These are phyloP conservation scores for Dendrolimus houi DNA, from an alignment of 2,888 invertebrate species.

Conservation along the genomic window DNA sequence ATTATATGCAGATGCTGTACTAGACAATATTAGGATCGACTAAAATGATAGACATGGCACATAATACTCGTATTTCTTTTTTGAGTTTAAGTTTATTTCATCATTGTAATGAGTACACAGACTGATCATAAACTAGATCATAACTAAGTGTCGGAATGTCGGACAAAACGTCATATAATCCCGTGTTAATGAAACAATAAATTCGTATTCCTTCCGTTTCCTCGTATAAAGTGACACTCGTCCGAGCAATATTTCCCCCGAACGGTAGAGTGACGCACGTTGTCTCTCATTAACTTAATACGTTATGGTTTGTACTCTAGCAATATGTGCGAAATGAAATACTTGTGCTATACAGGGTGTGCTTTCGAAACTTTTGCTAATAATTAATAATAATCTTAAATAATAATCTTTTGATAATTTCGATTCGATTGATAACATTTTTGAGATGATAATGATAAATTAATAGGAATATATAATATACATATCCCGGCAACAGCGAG, in stretches of 20 bases:
- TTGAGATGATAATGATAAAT: too few species aligned
- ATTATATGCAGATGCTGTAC: too few species aligned
- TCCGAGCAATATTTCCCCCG: conserved; percentile 33
- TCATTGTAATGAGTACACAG: background rate
- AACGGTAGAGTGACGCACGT: conserved; percentile 42
- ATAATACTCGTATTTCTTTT: too few species aligned
- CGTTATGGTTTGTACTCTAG: conserved; percentile 53
- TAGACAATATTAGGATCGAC: too few species aligned
- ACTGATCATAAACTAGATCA: background rate
- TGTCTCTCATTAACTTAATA: conserved; percentile 71
- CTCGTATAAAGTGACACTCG: conserved; percentile 20
- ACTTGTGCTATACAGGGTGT: conserved; percentile 33
- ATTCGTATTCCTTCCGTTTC: conserved; percentile 43
- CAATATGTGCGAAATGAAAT: conserved; percentile 59
- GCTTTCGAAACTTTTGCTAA: background rate
- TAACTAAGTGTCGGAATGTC: background rate
- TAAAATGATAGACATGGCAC: too few species aligned
- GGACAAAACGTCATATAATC: conserved; percentile 24
- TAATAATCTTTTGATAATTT: too few species aligned
- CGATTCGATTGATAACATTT: too few species aligned
- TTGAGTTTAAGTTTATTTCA: too few species aligned
- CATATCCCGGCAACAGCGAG: too few species aligned
- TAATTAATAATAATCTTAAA: too few species aligned
- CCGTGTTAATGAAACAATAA: conserved; percentile 63
- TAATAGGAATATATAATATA: too few species aligned